phyloP scores from a whole-genome alignment of 2,888 invertebrate species.

The Steromphala cineraria region DNA sequence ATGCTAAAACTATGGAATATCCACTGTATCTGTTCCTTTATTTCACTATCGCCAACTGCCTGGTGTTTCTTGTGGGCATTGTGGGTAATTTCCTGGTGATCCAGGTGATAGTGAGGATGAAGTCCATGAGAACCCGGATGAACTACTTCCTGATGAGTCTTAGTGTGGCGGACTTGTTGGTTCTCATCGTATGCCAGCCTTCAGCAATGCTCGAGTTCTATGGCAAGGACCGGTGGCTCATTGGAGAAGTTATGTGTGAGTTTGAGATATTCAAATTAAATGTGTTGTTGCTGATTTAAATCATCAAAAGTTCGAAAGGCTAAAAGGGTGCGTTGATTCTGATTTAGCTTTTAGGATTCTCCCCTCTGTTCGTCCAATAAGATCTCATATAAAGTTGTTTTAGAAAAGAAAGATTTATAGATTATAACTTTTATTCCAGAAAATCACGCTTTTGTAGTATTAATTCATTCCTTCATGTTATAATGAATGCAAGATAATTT shows the following conservation, averaged over 20 bases:
- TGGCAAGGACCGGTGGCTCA: slow-evolving; percentile 93
- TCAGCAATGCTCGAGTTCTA: slow-evolving; percentile 94
- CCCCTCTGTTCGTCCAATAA: too few relatives aligned
- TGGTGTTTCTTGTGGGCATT: slow-evolving; percentile 91
- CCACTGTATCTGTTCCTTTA: slow-evolving; percentile 36
- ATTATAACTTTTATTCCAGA: too few relatives aligned
- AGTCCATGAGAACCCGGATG: slow-evolving; percentile 95
- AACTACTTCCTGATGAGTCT: slow-evolving; percentile 95
- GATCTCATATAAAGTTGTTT: too few relatives aligned
- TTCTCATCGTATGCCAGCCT: slow-evolving; percentile 92
- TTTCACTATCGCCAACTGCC: slow-evolving; percentile 78
- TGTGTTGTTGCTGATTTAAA: too few relatives aligned
- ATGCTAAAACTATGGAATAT: slow-evolving; percentile 21
- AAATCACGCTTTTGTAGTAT: too few relatives aligned
- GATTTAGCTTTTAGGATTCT: too few relatives aligned
- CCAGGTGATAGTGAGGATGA: slow-evolving; percentile 88
- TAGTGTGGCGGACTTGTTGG: slow-evolving; percentile 94
- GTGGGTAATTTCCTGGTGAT: slow-evolving; percentile 95
- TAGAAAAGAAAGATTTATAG: too few relatives aligned
- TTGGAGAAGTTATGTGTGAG: slow-evolving; percentile 95
- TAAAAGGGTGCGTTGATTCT: too few relatives aligned
- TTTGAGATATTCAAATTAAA: slow-evolving; percentile 66
- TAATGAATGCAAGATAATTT: too few relatives aligned
- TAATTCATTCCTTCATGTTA: too few relatives aligned
- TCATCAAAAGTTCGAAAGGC: too few relatives aligned